These are phyloP conservation scores for Ctena decussata DNA, from an alignment of 2,888 invertebrate species.

Conservation along the genomic window DNA sequence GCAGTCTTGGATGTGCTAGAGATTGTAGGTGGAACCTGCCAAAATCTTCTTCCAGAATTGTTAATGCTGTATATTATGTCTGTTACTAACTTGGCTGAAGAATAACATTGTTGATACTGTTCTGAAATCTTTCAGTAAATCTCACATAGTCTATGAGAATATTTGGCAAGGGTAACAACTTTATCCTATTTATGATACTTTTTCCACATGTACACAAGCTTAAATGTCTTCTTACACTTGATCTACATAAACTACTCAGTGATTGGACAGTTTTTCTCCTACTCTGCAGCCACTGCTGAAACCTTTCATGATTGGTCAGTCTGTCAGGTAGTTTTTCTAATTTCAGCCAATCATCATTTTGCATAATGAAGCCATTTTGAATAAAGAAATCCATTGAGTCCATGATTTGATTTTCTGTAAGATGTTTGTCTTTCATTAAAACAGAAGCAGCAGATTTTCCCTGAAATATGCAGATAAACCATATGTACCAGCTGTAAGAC, in stretches of 20 bases:
- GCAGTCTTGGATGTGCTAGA: too few species aligned
- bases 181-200: background rate
- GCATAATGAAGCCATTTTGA: slow-evolving; percentile 13
- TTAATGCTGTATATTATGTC: too few species aligned
- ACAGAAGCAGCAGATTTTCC: background rate
- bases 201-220: background rate
- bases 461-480: slow-evolving; percentile 14
- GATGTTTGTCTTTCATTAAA: background rate
- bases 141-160: background rate
- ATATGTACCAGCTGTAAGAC: too few species aligned
- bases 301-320: background rate
- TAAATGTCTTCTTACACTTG: slow-evolving; percentile 8
- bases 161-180: background rate
- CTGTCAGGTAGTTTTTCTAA: background rate
- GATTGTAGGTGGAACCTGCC: too few species aligned
- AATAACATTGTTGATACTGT: background rate
- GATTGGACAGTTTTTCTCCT: slow-evolving; percentile 4
- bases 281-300: background rate
- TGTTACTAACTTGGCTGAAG: too few species aligned
- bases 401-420: background rate
- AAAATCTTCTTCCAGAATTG: too few species aligned
- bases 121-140: background rate
- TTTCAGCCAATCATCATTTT: background rate
- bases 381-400: background rate
- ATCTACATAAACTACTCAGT: slow-evolving; percentile 16